phyloP scores from a whole-genome alignment of 2,113 vertebrate species.

The Xyliphius kryptos region DNA sequence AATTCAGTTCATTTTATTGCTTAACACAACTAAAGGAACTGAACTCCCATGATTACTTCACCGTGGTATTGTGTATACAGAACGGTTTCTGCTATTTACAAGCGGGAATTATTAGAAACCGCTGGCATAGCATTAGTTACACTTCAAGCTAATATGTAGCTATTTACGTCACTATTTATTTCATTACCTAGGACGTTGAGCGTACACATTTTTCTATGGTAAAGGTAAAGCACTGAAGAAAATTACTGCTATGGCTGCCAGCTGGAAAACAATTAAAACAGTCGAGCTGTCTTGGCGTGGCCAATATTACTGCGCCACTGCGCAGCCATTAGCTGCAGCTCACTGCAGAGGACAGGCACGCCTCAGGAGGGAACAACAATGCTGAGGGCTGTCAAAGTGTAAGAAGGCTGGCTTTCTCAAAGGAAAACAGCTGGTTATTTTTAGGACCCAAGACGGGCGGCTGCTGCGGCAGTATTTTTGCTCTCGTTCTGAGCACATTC shows the following conservation, averaged over 20 bases:
- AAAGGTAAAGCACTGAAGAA: background rate
- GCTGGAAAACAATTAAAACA: background rate
- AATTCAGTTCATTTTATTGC: too few relatives aligned
- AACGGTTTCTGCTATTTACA: too few relatives aligned
- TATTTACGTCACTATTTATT: too few relatives aligned
- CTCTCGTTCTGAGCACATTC: too few relatives aligned
- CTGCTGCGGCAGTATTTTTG: background rate
- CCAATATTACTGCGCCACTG: background rate
- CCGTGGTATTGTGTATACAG: too few relatives aligned
- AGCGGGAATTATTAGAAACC: too few relatives aligned
- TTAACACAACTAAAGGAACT: too few relatives aligned
- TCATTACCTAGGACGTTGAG: too few relatives aligned
- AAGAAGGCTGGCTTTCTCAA: background rate
- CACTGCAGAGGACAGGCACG: conserved; percentile 6
- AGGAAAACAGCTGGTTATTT: conserved; percentile 11
- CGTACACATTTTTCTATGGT: too few relatives aligned
- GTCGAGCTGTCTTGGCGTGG: background rate
- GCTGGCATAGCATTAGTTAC: too few relatives aligned
- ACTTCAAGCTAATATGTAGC: too few relatives aligned
- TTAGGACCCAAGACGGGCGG: background rate
- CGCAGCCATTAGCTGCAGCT: conserved; percentile 5
- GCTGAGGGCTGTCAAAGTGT: conserved; percentile 6
- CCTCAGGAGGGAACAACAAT: conserved; percentile 4
- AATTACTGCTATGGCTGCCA: background rate
- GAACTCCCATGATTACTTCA: too few relatives aligned